Percentiles rank a stretch among this genome's conserved stretches.
Evolutionary conservation across 92 coral and sea anemone species (phyloP).

Genomic region (Palythoa grandis): DNA sequence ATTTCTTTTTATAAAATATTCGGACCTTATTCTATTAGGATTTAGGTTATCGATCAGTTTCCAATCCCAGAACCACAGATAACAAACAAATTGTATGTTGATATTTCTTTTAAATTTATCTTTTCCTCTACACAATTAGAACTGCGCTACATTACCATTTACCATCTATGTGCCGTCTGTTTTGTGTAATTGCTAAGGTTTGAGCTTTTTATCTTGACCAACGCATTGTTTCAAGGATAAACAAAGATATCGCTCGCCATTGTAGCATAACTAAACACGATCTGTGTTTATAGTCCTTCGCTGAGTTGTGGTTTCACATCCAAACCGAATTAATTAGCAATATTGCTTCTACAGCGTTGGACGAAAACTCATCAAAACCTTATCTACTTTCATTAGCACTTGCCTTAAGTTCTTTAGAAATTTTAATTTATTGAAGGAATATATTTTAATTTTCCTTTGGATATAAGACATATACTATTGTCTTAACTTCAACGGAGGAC

Average conservation of each 20-base stretch:
- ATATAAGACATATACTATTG: not conserved
- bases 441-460: not conserved
- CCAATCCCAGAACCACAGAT: not conserved
- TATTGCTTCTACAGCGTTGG: not conserved
- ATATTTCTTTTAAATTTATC: not conserved
- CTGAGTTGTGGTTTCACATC: not conserved
- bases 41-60: not conserved
- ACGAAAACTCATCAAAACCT: not conserved
- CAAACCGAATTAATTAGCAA: not conserved
- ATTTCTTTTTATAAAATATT: no score
- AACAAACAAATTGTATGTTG: not conserved
- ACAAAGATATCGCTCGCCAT: conserved; percentile 15
- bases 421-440: not conserved
- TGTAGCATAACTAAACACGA: not conserved
- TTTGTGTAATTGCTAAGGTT: not conserved
- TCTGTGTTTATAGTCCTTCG: not conserved
- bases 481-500: not conserved
- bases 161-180: not conserved
- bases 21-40: not conserved
- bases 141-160: not conserved
- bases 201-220: not conserved
- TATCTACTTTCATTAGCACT: not conserved
- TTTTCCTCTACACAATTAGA: not conserved
- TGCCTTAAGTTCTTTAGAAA: not conserved
- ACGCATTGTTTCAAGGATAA: conserved; percentile 6